Conservation (phyloP, 2,888 invertebrate genomes). For the Andricus curvator region DNA sequence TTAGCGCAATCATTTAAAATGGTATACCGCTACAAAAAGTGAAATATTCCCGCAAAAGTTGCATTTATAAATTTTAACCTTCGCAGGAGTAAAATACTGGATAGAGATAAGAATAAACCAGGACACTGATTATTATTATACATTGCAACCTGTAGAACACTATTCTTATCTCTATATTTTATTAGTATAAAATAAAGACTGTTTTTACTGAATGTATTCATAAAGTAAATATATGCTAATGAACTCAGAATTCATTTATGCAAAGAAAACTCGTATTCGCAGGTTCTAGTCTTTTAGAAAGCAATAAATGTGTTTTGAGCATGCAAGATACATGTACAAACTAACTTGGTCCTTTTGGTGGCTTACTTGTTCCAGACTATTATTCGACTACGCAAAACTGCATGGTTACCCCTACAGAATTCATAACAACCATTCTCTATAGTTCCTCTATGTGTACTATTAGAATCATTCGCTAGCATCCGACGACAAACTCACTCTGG, state of each 20-base stretch:
- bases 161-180: background rate
- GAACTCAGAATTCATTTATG: conserved; percentile 16
- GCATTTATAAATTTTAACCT: background rate
- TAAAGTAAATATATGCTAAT: background rate
- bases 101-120: background rate
- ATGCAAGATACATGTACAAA: conserved; percentile 66
- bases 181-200: background rate
- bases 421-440: conserved; percentile 69
- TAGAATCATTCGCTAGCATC: conserved; percentile 30
- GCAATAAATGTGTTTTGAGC: conserved; percentile 64
- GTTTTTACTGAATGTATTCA: background rate
- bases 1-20: conserved; percentile 13
- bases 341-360: conserved; percentile 70
- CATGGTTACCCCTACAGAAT: conserved; percentile 68
- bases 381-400: conserved; percentile 66
- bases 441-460: conserved; percentile 30
- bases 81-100: background rate
- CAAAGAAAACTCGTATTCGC: conserved; percentile 44
- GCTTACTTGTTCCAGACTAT: conserved; percentile 69
- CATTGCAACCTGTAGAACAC: background rate
- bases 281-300: conserved; percentile 48
- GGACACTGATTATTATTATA: background rate
- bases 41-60: conserved; percentile 1
- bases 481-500: conserved; percentile 26
- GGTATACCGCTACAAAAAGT: conserved; percentile 4